A percentile compares a stretch with the other conserved stretches of the same genome.
Conservation (phyloP, 2,888 invertebrate genomes). For the Drosophila stalkeri region DNA sequence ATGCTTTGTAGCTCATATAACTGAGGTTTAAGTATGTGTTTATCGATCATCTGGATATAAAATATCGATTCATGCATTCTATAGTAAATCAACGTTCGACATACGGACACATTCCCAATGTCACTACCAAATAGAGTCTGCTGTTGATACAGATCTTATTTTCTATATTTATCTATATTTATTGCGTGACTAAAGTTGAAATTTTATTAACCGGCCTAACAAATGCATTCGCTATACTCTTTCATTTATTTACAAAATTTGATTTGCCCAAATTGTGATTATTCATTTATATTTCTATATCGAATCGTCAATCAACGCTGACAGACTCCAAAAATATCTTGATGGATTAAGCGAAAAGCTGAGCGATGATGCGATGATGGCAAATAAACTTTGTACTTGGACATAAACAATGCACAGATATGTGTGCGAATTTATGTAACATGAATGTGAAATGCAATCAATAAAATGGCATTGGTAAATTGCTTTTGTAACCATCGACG, state of each 20-base stretch:
- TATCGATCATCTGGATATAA: not conserved
- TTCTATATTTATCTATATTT: not conserved
- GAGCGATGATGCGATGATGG: constrained; percentile 30
- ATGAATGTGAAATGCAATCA: constrained; percentile 62
- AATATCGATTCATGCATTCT: not conserved
- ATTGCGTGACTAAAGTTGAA: not conserved
- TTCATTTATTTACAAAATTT: constrained; percentile 2
- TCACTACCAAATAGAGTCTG: not conserved
- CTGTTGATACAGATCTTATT: not conserved
- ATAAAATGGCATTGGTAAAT: constrained; percentile 70
- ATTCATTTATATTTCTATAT: not conserved
- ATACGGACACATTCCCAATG: not conserved
- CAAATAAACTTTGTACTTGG: constrained; percentile 22
- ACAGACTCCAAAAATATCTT: constrained; percentile 15
- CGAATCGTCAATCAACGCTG: constrained; percentile 1
- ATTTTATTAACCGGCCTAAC: not conserved
- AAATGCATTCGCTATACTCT: not conserved
- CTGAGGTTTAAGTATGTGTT: not conserved
- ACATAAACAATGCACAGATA: not conserved
- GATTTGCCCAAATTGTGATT: not conserved
- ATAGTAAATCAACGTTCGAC: not conserved
- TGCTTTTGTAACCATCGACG: constrained; percentile 55
- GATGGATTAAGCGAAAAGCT: constrained; percentile 38
- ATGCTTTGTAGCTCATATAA: not conserved
- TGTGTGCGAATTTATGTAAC: not conserved